Evolutionary conservation across 2,797 vertebrate species (phyloP), one percentile per base, ranked within the genome.

Genomic region (Trematomus bernacchii): DNA sequence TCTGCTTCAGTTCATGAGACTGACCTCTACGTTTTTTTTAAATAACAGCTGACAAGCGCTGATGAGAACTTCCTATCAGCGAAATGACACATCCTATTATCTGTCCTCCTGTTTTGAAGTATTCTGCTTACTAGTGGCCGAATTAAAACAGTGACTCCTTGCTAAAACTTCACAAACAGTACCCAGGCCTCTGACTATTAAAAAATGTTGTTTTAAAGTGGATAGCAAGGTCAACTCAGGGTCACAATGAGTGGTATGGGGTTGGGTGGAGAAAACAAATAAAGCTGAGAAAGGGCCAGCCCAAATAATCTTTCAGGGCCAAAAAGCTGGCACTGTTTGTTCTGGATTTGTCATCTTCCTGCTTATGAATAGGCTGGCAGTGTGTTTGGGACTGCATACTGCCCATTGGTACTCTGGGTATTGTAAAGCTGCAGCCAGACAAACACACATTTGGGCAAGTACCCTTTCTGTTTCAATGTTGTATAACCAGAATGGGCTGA

Each of bases 301-400:
- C 52, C 33, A 82, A 89, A 85, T 77, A 85, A 88, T 83, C 71
- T 74, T 71, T 58, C 63, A 52, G 50, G 50, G 70, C 60, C 77
- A 84, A 71, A 80, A 77, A 57, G 23, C 73, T 69, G 57, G 71
- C 10, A 86, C 82, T 71, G 84, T 82, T 92, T 92, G 81, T 89
- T 86, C 77, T 82, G 72, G 63, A 85, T 87, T 83, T 65, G 71
- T 62, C 77, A 84, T 87, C 79, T 86, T 90, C 84, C 87, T 92
- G 85, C 64, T 81, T 59, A 74, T 90, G 88, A 93, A 91, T 86
- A 84, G 85, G 53, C 71, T 90, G 89, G 80, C 81, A 80, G 62
- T 51, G 44, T 76, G 77, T 89, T 72, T 69, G 64, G 80, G 71
- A 60, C 75, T 73, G 78, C 73, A 73, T 74, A 63, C 79, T 64